Evolutionary conservation across 2,113 vertebrate species (phyloP), one percentile per base, ranked within the genome.

Genomic region (Lethenteron reissneri): DNA sequence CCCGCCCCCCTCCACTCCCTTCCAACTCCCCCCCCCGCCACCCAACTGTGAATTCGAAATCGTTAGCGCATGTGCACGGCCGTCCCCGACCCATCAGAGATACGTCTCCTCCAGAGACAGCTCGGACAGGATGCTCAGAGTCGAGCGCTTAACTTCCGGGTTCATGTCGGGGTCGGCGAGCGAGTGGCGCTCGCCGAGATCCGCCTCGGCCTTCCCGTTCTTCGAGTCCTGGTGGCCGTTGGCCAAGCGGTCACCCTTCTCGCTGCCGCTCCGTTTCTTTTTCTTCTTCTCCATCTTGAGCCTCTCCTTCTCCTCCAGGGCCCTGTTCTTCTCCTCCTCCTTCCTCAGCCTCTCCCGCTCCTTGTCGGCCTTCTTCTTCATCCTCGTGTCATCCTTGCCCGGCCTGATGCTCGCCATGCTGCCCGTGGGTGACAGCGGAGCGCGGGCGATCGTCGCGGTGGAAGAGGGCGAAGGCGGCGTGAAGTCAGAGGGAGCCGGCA

Each of bases 51-150:
- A 41, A 41, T 41, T 41, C 41, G 41, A 41, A 41, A 41, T 41
- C 41, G 41, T 41, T 41, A 41, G 41, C 41, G 41, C 41, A 41
- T 41, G 41, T 41, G 41, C 41, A 41, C 41, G 41, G 41, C 41
- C 41, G 41, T 41, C 41, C 41, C 41, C 6, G 6, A 41, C 41
- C 41, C 41, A 41, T 68, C 64, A 68, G 64, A 68, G 64, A 25
- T 68, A 68, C n/a, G 64, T 68, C 64, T 68, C 64, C 25, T 68
- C n/a, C n/a, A 68, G 25, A 17, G 64, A 68, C n/a, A 68, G 64
- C 25, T 68, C 64, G 10, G 64, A 68, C n/a, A 68, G 64, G n/a
- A 68, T 17, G 64, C 64, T 68, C n/a, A n/a, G n/a, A 17, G 64
- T 68, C n/a, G 64, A 68, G 25, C n/a, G 25, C 64, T 11, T 68